Evolutionary conservation across 2,113 vertebrate species (phyloP).

Genomic region (Meleagris gallopavo): DNA sequence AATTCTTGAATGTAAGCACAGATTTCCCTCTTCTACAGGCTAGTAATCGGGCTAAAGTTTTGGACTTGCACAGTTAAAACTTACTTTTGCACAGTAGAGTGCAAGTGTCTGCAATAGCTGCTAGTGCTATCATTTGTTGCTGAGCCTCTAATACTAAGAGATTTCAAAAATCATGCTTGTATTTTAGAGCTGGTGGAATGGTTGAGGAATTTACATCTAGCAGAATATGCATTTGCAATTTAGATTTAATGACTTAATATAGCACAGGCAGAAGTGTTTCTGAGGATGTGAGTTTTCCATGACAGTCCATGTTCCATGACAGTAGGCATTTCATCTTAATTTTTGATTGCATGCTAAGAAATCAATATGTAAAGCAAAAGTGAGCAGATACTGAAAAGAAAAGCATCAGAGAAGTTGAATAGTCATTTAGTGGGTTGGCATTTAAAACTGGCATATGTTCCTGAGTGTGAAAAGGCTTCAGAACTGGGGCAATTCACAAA

Average conservation of each 20-base stretch:
- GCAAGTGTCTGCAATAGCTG: slow-evolving; percentile 4
- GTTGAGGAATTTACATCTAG: slow-evolving; percentile 15
- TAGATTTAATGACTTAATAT: slow-evolving; percentile 19
- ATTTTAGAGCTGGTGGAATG: neutral
- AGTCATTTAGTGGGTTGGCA: neutral
- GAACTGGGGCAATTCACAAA: slow-evolving; percentile 8
- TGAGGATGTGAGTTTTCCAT: slow-evolving; percentile 10
- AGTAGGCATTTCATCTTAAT: slow-evolving; percentile 58
- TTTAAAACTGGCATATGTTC: slow-evolving; percentile 34
- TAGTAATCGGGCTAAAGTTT: neutral
- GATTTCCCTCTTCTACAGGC: neutral
- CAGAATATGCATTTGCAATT: slow-evolving; percentile 46
- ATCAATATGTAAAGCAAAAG: slow-evolving; percentile 25
- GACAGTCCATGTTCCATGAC: neutral
- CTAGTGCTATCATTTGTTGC: neutral
- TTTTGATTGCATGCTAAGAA: slow-evolving; percentile 43
- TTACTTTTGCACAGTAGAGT: neutral
- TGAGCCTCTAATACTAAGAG: neutral
- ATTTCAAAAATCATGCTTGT: neutral
- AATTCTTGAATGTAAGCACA: neutral
- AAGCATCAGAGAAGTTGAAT: slow-evolving; percentile 26
- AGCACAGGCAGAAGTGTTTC: slow-evolving; percentile 17
- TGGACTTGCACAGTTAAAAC: neutral
- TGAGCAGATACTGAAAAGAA: slow-evolving; percentile 30
- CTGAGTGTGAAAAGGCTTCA: slow-evolving; percentile 19